Evolutionary conservation across 2,888 invertebrate species (phyloP), one percentile per base, ranked within the genome.

Genomic region (Eupithecia subfuscata): DNA sequence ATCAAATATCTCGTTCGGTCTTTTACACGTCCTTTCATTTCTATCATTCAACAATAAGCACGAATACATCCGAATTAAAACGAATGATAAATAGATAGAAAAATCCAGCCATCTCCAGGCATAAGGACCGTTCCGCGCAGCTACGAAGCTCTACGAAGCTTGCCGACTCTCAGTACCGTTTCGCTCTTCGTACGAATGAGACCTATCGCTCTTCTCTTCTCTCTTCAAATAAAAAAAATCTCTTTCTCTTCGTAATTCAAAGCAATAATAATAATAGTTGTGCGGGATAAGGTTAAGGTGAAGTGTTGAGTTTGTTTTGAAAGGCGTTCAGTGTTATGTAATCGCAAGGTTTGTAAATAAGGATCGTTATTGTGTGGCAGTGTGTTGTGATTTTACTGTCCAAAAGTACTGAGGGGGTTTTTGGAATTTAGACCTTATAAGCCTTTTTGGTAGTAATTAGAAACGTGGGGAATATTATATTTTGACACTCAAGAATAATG

Each of bases 161-260:
- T 64, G 6, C 34, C 34, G 64, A 64, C 65, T n/a, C 63, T 34
- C 77, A 77, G 77, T 77, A 69, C 65, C 64, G 37, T 73, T 75
- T 77, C 30, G 43, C 25, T n/a, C 40, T 70, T 70, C 75, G 56
- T 70, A 70, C 68, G 64, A 78, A 70, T 71, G 69, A 80, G 81
- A 81, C 82, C 82, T 83, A 77, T 83, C 82, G 80, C 79, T 83
- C 80, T 82, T 67, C 78, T 82, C 80, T 77, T 79, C 80, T 40
- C 80, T 82, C 75, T 83, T 79, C 80, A 80, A 79, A 75, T 81
- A 81, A 82, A 81, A 40, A 79, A 81, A 79, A 81, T 76, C 81
- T 83, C 83, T 83, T 81, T 73, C 75, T 78, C 83, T 81, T 84
- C 82, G 81, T 76, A 82, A 80, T 70, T 72, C n/a, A 73, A 76